Evolutionary conservation across 1,140 invertebrate species (phyloP), one percentile per base, ranked within the genome.

Genomic region (Gonioctena quinquepunctata): DNA sequence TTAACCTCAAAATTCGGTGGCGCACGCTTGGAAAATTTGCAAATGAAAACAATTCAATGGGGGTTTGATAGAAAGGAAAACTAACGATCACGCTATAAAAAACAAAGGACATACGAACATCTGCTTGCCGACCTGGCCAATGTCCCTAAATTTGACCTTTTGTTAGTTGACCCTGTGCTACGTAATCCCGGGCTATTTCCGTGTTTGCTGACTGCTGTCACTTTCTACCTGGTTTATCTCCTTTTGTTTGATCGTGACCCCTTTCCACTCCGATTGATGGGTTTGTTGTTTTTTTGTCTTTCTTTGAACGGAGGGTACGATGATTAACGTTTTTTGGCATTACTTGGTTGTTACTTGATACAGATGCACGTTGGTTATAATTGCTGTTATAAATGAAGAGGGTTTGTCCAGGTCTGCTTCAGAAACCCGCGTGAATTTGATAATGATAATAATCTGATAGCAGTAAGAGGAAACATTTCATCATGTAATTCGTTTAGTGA

Each of bases 141-240:
- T 73, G 72, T 73, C 72, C 72, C 72, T 73, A 73, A 73, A 73
- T 73, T 70, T 73, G 72, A 73, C 72, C 72, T 73, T 73, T 73
- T 73, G 63, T 66, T 66, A 52, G 48, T 66, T 66, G 63, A 66
- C 63, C 63, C 63, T 54, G n/a, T 16, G 22, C 21, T 16, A 8
- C 16, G 18, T 33, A 49, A 66, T 49, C 42, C 60, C 21, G 27
- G 63, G 63, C 63, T 54, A 66, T 54, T 66, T 66, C 63, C 63
- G 63, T 66, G 49, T 66, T 66, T 66, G 50, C 42, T 26, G 7
- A 18, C 48, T 66, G 63, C 33, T 66, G 33, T 66, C 33, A 21
- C 48, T 66, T 49, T 66, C 50, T 66, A 66, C 63, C 63, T 66
- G 63, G 63, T 21, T 33, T 21, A 50, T 23, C 18, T 66, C 28